These are phyloP conservation scores for Charanyca ferruginea DNA, from an alignment of 2,888 invertebrate species.

Conservation along the genomic window DNA sequence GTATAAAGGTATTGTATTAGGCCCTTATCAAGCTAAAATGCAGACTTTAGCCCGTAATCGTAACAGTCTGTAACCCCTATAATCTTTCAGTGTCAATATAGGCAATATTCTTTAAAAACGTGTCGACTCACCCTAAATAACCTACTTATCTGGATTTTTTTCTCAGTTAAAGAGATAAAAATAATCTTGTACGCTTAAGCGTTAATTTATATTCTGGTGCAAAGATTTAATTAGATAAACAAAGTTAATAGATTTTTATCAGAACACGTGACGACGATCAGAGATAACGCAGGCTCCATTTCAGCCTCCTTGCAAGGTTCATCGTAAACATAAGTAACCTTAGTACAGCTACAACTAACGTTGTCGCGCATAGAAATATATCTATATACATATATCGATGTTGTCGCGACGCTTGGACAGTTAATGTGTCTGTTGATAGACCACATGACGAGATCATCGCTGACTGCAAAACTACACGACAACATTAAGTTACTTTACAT, in stretches of 20 bases:
- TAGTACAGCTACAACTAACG: slow-evolving; percentile 10
- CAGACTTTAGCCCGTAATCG: not conserved
- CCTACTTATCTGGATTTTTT: not conserved
- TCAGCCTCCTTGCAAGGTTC: slow-evolving; percentile 23
- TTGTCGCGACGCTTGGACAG: not conserved
- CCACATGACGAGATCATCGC: not conserved
- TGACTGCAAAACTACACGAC: not conserved
- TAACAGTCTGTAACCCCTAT: not conserved
- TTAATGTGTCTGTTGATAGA: not conserved
- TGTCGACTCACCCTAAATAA: not conserved
- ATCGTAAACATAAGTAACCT: slow-evolving; percentile 6
- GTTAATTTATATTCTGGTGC: slow-evolving; percentile 3
- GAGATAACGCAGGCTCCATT: slow-evolving; percentile 59
- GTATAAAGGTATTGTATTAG: slow-evolving; percentile 1
- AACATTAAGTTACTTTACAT: not conserved
- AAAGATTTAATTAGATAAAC: slow-evolving; percentile 33
- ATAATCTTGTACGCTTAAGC: slow-evolving; percentile 5
- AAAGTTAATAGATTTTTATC: slow-evolving; percentile 52
- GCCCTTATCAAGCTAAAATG: slow-evolving; percentile 5
- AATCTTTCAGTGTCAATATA: not conserved
- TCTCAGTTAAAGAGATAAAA: not conserved
- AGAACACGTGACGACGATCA: slow-evolving; percentile 54
- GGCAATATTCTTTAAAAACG: not conserved
- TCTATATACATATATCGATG: too few relatives aligned
- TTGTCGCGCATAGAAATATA: too few relatives aligned